These are phyloP conservation scores for Anoplolepis gracilipes DNA, from an alignment of 1,140 invertebrate genomes.

Conservation along the genomic window DNA sequence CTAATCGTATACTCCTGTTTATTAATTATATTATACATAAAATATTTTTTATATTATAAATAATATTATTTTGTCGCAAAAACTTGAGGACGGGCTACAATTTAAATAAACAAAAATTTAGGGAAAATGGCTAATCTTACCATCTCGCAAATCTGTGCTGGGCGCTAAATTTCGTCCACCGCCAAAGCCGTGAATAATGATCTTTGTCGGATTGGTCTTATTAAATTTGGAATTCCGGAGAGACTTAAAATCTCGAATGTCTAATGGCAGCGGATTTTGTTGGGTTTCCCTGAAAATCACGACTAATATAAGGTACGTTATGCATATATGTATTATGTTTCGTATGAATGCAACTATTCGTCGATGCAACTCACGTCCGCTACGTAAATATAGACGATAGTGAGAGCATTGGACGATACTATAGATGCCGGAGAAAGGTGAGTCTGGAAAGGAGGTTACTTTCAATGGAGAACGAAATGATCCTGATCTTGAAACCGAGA, in stretches of 20 bases:
- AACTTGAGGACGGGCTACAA: background rate
- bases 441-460: slow-evolving; percentile 82
- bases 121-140: slow-evolving; percentile 73
- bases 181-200: slow-evolving; percentile 94
- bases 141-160: slow-evolving; percentile 92
- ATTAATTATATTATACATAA: too few species aligned
- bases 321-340: background rate
- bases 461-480: slow-evolving; percentile 81
- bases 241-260: slow-evolving; percentile 89
- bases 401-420: slow-evolving; percentile 58
- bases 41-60: background rate
- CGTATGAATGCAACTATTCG: slow-evolving; percentile 1
- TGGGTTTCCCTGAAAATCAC: slow-evolving; percentile 89
- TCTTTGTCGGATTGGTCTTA: slow-evolving; percentile 90
- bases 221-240: slow-evolving; percentile 91
- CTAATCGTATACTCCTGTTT: too few species aligned
- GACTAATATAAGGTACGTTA: background rate
- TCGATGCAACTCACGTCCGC: background rate
- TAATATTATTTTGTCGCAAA: slow-evolving; percentile 7
- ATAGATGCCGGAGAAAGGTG: slow-evolving; percentile 81
- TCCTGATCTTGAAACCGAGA: slow-evolving; percentile 85
- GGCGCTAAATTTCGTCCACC: slow-evolving; percentile 92
- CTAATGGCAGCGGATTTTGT: slow-evolving; percentile 89
- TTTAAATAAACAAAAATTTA: background rate
- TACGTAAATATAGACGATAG: slow-evolving; percentile 43